phyloP scores from a whole-genome alignment of 2,888 invertebrate genomes.

The Dione juno region DNA sequence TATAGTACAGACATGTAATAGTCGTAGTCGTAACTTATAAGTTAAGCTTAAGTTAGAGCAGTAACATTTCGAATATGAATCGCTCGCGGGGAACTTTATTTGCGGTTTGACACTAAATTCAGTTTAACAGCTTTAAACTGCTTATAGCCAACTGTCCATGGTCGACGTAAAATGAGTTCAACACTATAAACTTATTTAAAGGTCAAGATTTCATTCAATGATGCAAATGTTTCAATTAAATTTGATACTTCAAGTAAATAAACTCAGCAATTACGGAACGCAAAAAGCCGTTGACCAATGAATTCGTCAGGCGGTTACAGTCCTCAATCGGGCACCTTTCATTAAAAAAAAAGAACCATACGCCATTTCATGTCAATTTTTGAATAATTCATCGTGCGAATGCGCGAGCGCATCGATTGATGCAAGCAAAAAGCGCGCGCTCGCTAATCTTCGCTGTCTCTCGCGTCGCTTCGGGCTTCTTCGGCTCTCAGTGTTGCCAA shows the following conservation, averaged over 20 bases:
- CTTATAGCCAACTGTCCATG: conserved; percentile 44
- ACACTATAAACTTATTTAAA: conserved; percentile 43
- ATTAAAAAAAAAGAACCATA: conserved; percentile 82
- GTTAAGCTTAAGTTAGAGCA: conserved; percentile 27
- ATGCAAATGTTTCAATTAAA: conserved; percentile 45
- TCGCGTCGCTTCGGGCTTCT: conserved; percentile 68
- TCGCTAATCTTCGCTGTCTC: conserved; percentile 81
- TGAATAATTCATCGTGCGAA: conserved; percentile 84
- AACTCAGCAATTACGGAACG: conserved; percentile 75
- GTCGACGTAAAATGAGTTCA: conserved; percentile 42
- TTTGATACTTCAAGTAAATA: conserved; percentile 60
- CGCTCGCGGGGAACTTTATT: conserved; percentile 67
- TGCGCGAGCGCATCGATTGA: conserved; percentile 84
- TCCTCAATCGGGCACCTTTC: conserved; percentile 84
- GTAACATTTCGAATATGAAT: conserved; percentile 42
- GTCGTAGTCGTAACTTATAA: conserved; percentile 11
- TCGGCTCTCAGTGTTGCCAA: conserved; percentile 78
- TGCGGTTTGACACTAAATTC: conserved; percentile 74
- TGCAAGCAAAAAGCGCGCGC: conserved; percentile 81
- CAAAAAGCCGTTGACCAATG: conserved; percentile 82
- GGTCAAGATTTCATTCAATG: conserved; percentile 39
- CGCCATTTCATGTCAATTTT: conserved; percentile 84
- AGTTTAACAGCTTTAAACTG: conserved; percentile 58
- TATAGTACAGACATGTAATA: not conserved
- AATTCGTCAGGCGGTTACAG: conserved; percentile 84